phyloP scores from a whole-genome alignment of 2,797 vertebrate species.

The Setipinna tenuifilis region DNA sequence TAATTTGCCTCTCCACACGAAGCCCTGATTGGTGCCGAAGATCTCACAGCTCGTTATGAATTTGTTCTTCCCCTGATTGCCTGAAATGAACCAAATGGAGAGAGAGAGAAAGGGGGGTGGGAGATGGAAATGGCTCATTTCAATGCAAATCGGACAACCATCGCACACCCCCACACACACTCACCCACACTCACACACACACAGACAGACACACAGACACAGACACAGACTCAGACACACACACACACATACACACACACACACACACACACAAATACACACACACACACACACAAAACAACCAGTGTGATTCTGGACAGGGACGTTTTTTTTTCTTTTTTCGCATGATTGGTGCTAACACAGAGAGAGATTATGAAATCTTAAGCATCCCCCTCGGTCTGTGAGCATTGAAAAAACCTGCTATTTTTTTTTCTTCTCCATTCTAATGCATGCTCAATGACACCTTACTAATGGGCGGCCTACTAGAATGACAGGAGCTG shows the following conservation, averaged over 20 bases:
- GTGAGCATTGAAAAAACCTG: neutral
- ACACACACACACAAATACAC: constrained; percentile 36
- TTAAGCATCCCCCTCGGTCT: neutral
- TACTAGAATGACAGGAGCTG: neutral
- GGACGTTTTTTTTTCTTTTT: no score
- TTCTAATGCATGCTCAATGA: neutral
- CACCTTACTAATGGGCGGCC: neutral
- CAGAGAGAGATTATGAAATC: constrained; percentile 1
- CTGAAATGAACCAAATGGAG: constrained; percentile 20
- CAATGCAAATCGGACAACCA: constrained; percentile 7
- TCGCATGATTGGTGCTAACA: no score
- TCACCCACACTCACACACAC: no score
- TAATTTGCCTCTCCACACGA: neutral
- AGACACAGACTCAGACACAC: constrained; percentile 43
- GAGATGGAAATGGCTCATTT: neutral
- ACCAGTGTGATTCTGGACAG: no score
- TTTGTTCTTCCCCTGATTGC: neutral
- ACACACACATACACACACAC: constrained; percentile 31
- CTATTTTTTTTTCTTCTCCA: neutral
- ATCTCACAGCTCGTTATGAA: constrained; percentile 5
- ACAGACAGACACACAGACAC: no score
- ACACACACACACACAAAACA: constrained; percentile 41
- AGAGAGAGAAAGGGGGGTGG: neutral
- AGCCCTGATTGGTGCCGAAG: constrained; percentile 23
- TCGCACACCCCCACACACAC: no score